Conservation (phyloP, 2,888 invertebrate species). For the Phania funesta region DNA sequence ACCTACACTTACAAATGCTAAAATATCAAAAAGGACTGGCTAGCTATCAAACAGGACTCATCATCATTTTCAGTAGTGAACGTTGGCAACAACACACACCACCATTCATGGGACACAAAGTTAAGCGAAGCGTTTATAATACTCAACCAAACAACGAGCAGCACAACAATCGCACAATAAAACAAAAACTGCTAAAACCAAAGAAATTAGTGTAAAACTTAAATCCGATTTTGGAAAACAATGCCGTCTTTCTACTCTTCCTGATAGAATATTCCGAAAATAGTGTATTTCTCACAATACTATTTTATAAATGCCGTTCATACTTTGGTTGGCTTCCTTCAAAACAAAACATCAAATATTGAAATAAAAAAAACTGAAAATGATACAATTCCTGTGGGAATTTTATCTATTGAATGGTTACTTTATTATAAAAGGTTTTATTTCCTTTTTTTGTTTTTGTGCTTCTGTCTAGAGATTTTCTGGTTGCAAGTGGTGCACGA, state of each 20-base stretch:
- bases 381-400: constrained; percentile 60
- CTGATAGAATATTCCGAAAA: constrained; percentile 46
- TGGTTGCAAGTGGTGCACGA: constrained; percentile 4
- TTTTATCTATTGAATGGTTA: constrained; percentile 56
- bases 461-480: constrained; percentile 38
- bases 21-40: neutral
- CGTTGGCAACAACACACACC: constrained; percentile 15
- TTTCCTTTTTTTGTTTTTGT: neutral
- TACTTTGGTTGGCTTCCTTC: constrained; percentile 22
- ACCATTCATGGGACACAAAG: constrained; percentile 70
- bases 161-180: constrained; percentile 10
- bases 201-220: constrained; percentile 80
- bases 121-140: constrained; percentile 77
- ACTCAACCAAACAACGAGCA: constrained; percentile 70
- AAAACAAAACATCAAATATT: constrained; percentile 43
- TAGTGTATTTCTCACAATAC: neutral
- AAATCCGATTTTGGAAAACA: constrained; percentile 79
- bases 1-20: neutral
- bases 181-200: constrained; percentile 64
- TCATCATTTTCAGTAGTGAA: constrained; percentile 60
- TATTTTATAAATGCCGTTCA: constrained; percentile 50
- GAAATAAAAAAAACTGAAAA: constrained; percentile 38
- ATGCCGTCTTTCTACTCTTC: constrained; percentile 64
- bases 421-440: constrained; percentile 49
- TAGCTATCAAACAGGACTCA: constrained; percentile 76